A percentile compares a stretch with the other conserved stretches of the same genome.
phyloP scores from a whole-genome alignment of 2,113 vertebrate genomes.

The Chaenogobius annularis region DNA sequence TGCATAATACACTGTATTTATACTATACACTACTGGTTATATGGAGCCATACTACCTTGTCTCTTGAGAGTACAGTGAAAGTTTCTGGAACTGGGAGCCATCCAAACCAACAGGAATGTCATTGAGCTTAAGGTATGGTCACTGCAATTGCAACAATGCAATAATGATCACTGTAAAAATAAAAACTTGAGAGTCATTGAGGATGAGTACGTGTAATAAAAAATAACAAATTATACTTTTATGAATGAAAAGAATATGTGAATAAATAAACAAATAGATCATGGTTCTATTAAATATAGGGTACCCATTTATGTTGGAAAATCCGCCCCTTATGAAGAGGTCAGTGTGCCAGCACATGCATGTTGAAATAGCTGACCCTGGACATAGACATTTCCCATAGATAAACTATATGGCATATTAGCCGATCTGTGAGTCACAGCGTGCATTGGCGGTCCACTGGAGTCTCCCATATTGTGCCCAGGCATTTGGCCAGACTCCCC shows the following conservation, averaged over 20 bases:
- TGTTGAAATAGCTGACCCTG: neutral
- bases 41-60: slow-evolving; percentile 28
- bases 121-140: slow-evolving; percentile 8
- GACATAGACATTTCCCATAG: slow-evolving; percentile 7
- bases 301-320: neutral
- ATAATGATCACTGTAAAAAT: too few relatives aligned
- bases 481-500: slow-evolving; percentile 59
- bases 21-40: slow-evolving; percentile 43
- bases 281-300: neutral
- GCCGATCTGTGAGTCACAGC: slow-evolving; percentile 57
- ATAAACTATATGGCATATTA: slow-evolving; percentile 39
- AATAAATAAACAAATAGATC: neutral
- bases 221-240: too few relatives aligned
- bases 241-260: neutral
- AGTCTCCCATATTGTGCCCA: slow-evolving; percentile 49
- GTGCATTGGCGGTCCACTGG: slow-evolving; percentile 49
- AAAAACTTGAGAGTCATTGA: neutral
- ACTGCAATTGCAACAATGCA: neutral
- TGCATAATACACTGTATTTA: slow-evolving; percentile 64
- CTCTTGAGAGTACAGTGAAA: slow-evolving; percentile 15
- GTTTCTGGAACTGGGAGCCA: slow-evolving; percentile 33
- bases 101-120: neutral
- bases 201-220: neutral
- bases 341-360: neutral
- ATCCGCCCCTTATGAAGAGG: neutral